These are phyloP conservation scores for Lithophane leautieri DNA, from an alignment of 2,888 invertebrate genomes.

Conservation along the genomic window DNA sequence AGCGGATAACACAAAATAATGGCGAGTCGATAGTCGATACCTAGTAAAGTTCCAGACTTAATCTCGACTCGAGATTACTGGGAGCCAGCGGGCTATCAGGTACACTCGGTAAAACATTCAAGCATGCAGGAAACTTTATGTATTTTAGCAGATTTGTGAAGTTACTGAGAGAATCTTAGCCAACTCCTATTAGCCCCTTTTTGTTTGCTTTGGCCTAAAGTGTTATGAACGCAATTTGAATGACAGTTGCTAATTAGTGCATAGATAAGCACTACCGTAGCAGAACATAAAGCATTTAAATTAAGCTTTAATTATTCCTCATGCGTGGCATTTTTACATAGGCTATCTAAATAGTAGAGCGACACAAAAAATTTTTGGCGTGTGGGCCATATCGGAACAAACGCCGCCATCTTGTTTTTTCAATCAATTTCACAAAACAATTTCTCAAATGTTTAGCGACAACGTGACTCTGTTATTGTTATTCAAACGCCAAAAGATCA, in stretches of 20 bases:
- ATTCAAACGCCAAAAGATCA: neutral
- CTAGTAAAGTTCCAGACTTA: conserved; percentile 82
- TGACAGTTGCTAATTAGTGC: conserved; percentile 10
- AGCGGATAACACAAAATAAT: conserved; percentile 80
- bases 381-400: neutral
- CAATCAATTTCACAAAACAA: too few species aligned
- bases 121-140: neutral
- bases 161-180: neutral
- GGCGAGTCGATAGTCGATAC: conserved; percentile 80
- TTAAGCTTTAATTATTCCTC: neutral
- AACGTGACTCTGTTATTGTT: neutral
- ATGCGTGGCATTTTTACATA: neutral
- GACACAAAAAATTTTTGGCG: neutral
- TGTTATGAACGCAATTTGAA: neutral
- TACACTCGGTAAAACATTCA: conserved; percentile 32
- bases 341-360: neutral
- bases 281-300: neutral
- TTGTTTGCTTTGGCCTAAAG: neutral
- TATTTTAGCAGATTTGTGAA: neutral
- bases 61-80: conserved; percentile 84
- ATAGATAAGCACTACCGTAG: neutral
- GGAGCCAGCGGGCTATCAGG: conserved; percentile 58
- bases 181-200: neutral
- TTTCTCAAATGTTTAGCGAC: neutral
- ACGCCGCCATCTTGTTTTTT: neutral